Evolutionary conservation across 2,797 vertebrate genomes (phyloP), one percentile per base, ranked within the genome.

Genomic region (Botia almorhae): DNA sequence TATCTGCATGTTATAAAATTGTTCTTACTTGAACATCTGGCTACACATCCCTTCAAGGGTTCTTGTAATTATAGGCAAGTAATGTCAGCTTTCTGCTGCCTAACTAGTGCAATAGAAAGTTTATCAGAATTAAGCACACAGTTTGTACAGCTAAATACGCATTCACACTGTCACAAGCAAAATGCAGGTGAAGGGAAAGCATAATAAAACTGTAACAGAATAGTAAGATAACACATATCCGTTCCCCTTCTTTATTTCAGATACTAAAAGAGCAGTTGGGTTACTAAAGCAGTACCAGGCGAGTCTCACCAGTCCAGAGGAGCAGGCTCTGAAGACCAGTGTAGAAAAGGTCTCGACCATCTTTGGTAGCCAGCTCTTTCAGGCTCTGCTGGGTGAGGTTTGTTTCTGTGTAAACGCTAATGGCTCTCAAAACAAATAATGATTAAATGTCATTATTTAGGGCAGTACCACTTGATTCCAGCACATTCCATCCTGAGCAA

Each of bases 231-330:
- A 39, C 21, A 61, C 19, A 0, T 73, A 69, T 64, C 64, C 12
- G 39, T 64, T 29, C 69, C 10, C 72, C 14, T 69, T 19, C 72
- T 76, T 70, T 56, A 82, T 65, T 81, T 55, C 92, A 97, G 96
- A 96, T 90, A 95, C 95, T 55, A 92, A 95, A 86, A 90, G 95
- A 86, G 96, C 96, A 13, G 92, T 95, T 89, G 93, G 91, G 82
- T 92, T 97, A 84, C 94, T 97, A 86, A 94, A 87, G 84, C 89
- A 92, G 82, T 97, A 96, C 92, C 95, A 96, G 90, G 91, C 92
- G 87, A 95, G 90, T 86, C 89, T 97, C 86, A 93, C 53, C 85
- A 88, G 91, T 77, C 95, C 96, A 0, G 94, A 96, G 73, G 95
- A 96, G 87, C 94, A 96, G 88, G 84, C 92, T 71, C 86, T 97